A percentile compares a stretch with the other conserved stretches of the same genome.
phyloP scores from a whole-genome alignment of 2,888 invertebrate genomes.

The Tenthredo notha region DNA sequence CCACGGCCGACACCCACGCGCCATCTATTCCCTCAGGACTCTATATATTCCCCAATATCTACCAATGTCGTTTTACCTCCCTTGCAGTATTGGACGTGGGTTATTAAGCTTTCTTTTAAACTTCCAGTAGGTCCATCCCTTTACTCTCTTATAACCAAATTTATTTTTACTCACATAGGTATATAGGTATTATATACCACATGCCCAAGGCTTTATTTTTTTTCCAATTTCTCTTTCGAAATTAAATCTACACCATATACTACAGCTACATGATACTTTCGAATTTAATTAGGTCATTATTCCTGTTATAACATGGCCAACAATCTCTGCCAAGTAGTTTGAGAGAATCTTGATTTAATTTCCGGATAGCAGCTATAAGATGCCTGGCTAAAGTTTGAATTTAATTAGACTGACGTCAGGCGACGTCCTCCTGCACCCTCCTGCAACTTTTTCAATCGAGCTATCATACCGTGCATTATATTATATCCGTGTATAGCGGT shows the following conservation, averaged over 20 bases:
- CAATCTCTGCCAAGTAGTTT: constrained; percentile 10
- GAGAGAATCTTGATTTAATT: constrained; percentile 18
- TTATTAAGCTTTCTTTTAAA: constrained; percentile 60
- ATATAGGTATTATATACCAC: background rate
- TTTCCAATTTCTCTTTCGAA: background rate
- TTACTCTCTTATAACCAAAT: background rate
- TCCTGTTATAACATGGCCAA: background rate
- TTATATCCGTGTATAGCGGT: constrained; percentile 20
- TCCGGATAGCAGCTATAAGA: background rate
- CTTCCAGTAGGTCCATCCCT: constrained; percentile 55
- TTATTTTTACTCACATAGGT: background rate
- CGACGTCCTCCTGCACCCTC: background rate
- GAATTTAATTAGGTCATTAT: background rate
- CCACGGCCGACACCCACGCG: constrained; percentile 58
- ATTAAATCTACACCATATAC: background rate
- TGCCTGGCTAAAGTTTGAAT: constrained; percentile 11
- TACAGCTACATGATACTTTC: background rate
- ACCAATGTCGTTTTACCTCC: constrained; percentile 17
- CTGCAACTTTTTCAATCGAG: constrained; percentile 31
- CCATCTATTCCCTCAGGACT: constrained; percentile 40
- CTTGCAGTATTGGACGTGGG: background rate
- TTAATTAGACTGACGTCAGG: constrained; percentile 25
- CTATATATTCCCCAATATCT: background rate
- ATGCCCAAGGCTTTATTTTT: background rate
- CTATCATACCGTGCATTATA: constrained; percentile 4